phyloP scores from a whole-genome alignment of 2,113 vertebrate species.

The Galbula dea region DNA sequence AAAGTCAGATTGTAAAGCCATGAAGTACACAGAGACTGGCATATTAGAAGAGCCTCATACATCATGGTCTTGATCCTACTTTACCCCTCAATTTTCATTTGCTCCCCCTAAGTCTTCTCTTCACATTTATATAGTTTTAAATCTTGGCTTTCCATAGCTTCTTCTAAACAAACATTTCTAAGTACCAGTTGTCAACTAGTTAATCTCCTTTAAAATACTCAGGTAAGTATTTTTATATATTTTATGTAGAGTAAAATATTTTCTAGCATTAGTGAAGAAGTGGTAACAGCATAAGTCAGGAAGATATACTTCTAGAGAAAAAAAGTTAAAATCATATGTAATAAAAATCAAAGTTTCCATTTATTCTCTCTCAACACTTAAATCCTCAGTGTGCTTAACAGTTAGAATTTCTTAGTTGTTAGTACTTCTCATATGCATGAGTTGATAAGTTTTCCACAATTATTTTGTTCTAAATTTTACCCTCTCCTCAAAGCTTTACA shows the following conservation, averaged over 20 bases:
- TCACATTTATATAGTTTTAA: neutral
- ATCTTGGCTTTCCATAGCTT: neutral
- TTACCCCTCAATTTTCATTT: neutral
- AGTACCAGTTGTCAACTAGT: neutral
- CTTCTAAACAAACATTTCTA: neutral
- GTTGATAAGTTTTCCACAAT: neutral
- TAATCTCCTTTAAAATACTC: neutral
- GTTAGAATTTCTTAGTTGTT: neutral
- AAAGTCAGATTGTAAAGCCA: neutral
- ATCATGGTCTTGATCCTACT: neutral
- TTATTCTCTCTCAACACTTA: neutral
- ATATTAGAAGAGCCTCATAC: neutral
- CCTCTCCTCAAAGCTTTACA: neutral
- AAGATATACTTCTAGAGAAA: neutral
- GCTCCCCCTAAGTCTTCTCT: neutral
- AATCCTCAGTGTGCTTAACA: neutral
- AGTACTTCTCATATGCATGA: neutral
- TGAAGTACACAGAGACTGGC: neutral
- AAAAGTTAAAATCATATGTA: neutral
- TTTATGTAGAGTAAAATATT: neutral
- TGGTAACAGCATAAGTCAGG: neutral
- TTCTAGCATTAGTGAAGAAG: neutral
- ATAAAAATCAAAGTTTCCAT: neutral
- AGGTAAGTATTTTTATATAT: neutral
- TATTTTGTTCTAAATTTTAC: neutral